A percentile compares a stretch with the other conserved stretches of the same genome.
These are phyloP conservation scores for Tribolium castaneum DNA, from an alignment of 1,140 invertebrate species.

Conservation along the genomic window DNA sequence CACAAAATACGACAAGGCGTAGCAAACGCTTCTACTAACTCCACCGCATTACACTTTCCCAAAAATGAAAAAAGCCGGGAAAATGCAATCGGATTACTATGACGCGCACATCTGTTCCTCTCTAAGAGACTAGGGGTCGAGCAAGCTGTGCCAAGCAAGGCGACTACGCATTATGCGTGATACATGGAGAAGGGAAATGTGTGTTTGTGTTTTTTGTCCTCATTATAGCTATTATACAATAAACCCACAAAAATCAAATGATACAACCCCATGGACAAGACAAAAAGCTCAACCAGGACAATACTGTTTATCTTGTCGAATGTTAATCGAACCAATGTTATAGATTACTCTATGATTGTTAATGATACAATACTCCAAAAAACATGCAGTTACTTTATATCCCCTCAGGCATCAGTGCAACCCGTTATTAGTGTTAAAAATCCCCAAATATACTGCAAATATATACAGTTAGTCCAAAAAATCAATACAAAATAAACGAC, in stretches of 20 bases:
- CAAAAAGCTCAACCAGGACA: conserved; percentile 8
- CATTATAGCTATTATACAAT: conserved; percentile 20
- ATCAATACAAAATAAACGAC: conserved; percentile 42
- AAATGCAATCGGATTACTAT: background rate
- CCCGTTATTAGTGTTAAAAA: conserved; percentile 27
- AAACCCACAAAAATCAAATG: conserved; percentile 38
- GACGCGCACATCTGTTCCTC: conserved; percentile 20
- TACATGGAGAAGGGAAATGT: conserved; percentile 45
- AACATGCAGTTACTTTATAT: conserved; percentile 22
- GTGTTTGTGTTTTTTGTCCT: conserved; percentile 50
- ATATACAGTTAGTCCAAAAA: conserved; percentile 28
- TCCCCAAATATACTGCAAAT: conserved; percentile 37
- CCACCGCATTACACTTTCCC: too few relatives aligned
- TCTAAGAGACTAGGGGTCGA: conserved; percentile 45
- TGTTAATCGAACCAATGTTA: background rate
- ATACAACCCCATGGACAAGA: conserved; percentile 37
- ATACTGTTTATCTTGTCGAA: conserved; percentile 20
- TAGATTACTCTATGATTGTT: background rate
- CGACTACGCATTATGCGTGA: conserved; percentile 54
- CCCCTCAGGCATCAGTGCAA: conserved; percentile 37
- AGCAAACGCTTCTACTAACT: too few relatives aligned
- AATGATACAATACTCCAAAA: background rate
- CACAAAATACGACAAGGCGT: background rate
- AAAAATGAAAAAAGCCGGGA: background rate
- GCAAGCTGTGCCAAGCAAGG: conserved; percentile 58